These are phyloP conservation scores for Stomorhina lunata DNA, from an alignment of 2,888 invertebrate species.

Conservation along the genomic window DNA sequence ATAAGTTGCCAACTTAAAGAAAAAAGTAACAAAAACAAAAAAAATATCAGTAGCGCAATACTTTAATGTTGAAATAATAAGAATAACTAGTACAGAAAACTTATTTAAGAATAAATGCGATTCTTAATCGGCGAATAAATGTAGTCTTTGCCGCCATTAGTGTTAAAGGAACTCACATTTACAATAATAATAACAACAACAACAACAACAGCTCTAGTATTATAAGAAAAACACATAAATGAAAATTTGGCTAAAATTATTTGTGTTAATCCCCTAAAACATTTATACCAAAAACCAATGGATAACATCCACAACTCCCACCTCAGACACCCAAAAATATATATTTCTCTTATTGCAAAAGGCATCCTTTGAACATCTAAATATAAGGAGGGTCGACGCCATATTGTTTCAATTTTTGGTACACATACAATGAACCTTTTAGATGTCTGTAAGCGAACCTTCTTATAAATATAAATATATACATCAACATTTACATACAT, in stretches of 20 bases:
- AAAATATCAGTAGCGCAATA: not conserved
- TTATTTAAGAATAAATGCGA: conserved; percentile 38
- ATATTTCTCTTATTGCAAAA: conserved; percentile 4
- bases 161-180: not conserved
- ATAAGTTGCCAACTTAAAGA: conserved; percentile 31
- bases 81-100: conserved; percentile 7
- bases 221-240: not conserved
- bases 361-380: not conserved
- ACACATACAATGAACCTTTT: conserved; percentile 16
- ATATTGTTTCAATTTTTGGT: conserved; percentile 44
- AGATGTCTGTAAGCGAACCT: not conserved
- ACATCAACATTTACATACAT: conserved; percentile 9
- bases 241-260: conserved; percentile 4
- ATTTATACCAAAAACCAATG: no score
- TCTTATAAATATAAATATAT: no score
- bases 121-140: conserved; percentile 54
- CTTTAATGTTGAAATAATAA: conserved; percentile 10
- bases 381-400: conserved; percentile 28
- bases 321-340: conserved; percentile 32
- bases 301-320: no score
- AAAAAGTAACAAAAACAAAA: conserved; percentile 1
- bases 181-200: not conserved
- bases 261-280: not conserved
- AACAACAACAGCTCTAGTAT: not conserved
- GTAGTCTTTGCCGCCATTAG: conserved; percentile 57